Percentiles rank a stretch among this genome's conserved stretches.
Evolutionary conservation across 2,797 vertebrate genomes (phyloP).

Genomic region (Rhadinocentrus ornatus): DNA sequence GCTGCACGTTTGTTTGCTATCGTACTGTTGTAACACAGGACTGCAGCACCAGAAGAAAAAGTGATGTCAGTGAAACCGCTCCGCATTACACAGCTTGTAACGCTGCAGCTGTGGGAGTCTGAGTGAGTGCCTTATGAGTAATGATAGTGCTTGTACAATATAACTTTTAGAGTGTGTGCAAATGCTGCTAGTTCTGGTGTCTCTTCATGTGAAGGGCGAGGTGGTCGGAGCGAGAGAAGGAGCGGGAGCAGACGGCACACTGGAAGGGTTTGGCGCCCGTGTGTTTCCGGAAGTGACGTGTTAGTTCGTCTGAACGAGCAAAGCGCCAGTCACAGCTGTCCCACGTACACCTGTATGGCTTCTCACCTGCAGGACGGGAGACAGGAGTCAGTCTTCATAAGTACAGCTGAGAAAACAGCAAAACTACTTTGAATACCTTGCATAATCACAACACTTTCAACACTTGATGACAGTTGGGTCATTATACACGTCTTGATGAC

Average conservation of each 20-base stretch:
- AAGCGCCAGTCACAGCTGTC: slow-evolving; percentile 99
- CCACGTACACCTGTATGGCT: slow-evolving; percentile 98
- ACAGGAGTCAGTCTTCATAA: slow-evolving; percentile 7
- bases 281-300: slow-evolving; percentile 97
- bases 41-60: slow-evolving; percentile 65
- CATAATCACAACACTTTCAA: neutral
- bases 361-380: slow-evolving; percentile 87
- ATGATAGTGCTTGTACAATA: slow-evolving; percentile 42
- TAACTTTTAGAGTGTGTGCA: slow-evolving; percentile 16
- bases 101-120: slow-evolving; percentile 24
- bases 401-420: neutral
- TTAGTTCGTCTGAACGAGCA: slow-evolving; percentile 96
- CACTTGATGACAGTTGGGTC: neutral
- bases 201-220: slow-evolving; percentile 98
- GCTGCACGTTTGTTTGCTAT: slow-evolving; percentile 40
- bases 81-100: slow-evolving; percentile 40
- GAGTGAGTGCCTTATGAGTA: slow-evolving; percentile 38
- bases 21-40: slow-evolving; percentile 25
- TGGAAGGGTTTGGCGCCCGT: slow-evolving; percentile 98
- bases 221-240: slow-evolving; percentile 98
- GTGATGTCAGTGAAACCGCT: slow-evolving; percentile 45
- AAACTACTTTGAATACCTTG: neutral
- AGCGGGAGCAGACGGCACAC: slow-evolving; percentile 95
- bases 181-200: slow-evolving; percentile 88
- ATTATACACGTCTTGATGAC: neutral